Evolutionary conservation across 2,113 vertebrate species (phyloP), one percentile per base, ranked within the genome.

Genomic region (Mesitornis unicolor): DNA sequence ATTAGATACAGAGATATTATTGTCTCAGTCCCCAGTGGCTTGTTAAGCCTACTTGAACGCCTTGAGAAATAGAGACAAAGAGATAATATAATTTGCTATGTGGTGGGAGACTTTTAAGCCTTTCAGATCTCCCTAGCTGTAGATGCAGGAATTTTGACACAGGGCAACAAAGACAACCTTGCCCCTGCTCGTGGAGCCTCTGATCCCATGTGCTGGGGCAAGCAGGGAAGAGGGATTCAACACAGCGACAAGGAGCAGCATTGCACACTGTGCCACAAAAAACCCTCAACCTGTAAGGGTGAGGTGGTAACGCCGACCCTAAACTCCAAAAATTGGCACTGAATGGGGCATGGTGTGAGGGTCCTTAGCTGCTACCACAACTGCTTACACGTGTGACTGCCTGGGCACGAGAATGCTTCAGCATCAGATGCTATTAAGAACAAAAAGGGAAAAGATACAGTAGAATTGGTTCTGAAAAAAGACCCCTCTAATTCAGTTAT

Each of bases 1-100:
- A 96, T 89, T 84, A 96, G 92, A 97, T 94, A 95, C 65, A 93
- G 86, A 90, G 93, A 94, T 96, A 95, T 74, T 94, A 93, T 79
- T 96, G 93, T 97, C 93, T 89, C 90, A 48, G 70, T 82, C 95
- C 84, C 92, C 71, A 45, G 87, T 42, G 96, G 90, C 93, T 95
- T 75, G 95, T 95, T 97, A 97, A 96, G 89, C 76, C 94, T 83
- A 73, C 90, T 96, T 9, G n/a, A 85, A 90, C 5, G 54, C 92
- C 16, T 86, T 60, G 20, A 79, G 84, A 84, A 84, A 76, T 7
- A 43, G 48, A 87, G 56, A 91, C 43, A 88, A 70, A 90, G 68
- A 90, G n/a, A 51, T 35, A 90, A 78, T 13, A 48, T 38, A 61
- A 57, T 65, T 90, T 93, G 54, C 87, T 78, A 1, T 16, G 47